Evolutionary conservation across 2,888 invertebrate species (phyloP).

Genomic region (Molorchus minor): DNA sequence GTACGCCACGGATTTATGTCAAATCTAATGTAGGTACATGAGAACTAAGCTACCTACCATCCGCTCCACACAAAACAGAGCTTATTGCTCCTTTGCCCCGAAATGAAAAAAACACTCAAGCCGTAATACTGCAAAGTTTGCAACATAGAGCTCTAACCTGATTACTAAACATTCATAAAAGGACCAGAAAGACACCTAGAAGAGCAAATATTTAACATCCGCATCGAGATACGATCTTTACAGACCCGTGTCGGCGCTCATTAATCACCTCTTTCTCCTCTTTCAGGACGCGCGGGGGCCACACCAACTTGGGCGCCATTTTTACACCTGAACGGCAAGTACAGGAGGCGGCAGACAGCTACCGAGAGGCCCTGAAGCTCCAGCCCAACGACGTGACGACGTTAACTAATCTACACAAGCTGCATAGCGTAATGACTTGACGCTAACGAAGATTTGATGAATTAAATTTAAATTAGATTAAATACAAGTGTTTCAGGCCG

Average conservation of each 20-base stretch:
- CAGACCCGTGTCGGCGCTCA: conserved; percentile 8
- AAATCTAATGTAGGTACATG: too few species aligned
- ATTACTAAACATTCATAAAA: too few species aligned
- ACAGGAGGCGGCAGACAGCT: conserved; percentile 87
- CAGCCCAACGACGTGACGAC: conserved; percentile 91
- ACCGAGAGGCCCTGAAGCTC: conserved; percentile 83
- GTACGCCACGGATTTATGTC: too few species aligned
- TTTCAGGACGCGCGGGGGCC: conserved; percentile 85
- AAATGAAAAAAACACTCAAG: too few species aligned
- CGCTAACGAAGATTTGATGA: conserved; percentile 45
- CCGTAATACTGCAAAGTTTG: too few species aligned
- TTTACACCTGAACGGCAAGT: conserved; percentile 92
- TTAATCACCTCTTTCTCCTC: conserved; percentile 11
- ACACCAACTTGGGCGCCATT: conserved; percentile 95
- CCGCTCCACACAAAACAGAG: too few species aligned
- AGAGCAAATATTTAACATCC: conserved; percentile 6
- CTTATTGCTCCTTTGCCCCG: too few species aligned
- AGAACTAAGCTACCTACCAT: too few species aligned
- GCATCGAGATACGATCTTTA: conserved; percentile 9
- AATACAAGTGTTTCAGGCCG: conserved; percentile 28
- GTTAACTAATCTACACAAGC: conserved; percentile 85
- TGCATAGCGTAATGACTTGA: conserved; percentile 68
- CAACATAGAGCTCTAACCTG: too few species aligned
- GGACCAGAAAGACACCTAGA: background rate
- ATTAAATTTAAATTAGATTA: conserved; percentile 27